Conservation (phyloP, 1,140 invertebrate species). For the Drosophila funebris region DNA sequence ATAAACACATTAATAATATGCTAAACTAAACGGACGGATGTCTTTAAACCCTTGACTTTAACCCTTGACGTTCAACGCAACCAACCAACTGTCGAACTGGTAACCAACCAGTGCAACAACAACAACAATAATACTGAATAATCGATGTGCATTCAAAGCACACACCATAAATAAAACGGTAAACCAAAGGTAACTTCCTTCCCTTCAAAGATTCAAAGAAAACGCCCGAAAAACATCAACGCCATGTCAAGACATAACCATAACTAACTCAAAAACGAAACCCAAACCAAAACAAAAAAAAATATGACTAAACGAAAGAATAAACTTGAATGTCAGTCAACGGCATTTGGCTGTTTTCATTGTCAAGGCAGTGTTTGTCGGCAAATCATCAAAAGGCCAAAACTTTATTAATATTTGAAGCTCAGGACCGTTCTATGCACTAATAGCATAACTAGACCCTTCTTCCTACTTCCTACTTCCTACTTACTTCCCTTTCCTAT, state of each 20-base stretch:
- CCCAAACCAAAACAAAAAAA: constrained; percentile 28
- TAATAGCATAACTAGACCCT: not conserved
- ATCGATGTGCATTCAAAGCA: constrained; percentile 64
- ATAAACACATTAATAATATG: constrained; percentile 51
- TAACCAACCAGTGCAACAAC: constrained; percentile 37
- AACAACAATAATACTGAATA: constrained; percentile 41
- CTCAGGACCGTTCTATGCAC: constrained; percentile 36
- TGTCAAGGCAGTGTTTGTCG: constrained; percentile 72
- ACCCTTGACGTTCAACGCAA: constrained; percentile 41
- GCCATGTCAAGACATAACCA: constrained; percentile 46
- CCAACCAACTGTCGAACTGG: constrained; percentile 24
- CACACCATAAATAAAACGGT: constrained; percentile 69
- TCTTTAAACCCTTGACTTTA: constrained; percentile 77
- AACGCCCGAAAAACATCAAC: constrained; percentile 13
- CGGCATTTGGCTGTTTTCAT: constrained; percentile 76
- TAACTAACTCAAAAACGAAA: constrained; percentile 50
- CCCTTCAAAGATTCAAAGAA: constrained; percentile 4
- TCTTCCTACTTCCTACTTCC: not conserved
- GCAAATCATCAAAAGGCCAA: constrained; percentile 69
- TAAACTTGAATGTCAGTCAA: constrained; percentile 55
- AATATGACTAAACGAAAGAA: constrained; percentile 4
- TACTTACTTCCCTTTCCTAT: not conserved
- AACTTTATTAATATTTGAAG: constrained; percentile 75
- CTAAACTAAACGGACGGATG: constrained; percentile 36
- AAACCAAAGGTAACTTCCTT: constrained; percentile 7